These are phyloP conservation scores for Henricia sp. DNA, from an alignment of 53 echinoderm and acorn worm species.

Conservation along the genomic window DNA sequence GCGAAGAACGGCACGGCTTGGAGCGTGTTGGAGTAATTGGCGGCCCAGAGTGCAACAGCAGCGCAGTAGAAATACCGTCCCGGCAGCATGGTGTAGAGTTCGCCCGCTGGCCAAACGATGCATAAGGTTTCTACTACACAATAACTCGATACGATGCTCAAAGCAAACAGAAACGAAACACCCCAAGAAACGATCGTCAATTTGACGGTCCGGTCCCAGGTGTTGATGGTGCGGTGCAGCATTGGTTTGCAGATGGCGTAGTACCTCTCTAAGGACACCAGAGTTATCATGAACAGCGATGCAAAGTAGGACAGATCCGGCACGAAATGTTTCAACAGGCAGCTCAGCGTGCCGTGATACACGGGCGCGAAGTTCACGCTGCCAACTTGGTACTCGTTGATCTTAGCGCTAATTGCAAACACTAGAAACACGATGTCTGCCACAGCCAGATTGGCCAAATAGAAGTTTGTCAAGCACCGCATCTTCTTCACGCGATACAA, in stretches of 20 bases:
- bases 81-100: slow-evolving; percentile 17
- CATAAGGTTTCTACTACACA: slow-evolving; percentile 40
- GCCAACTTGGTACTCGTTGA: slow-evolving; percentile 58
- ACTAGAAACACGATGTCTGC: slow-evolving; percentile 73
- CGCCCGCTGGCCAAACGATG: slow-evolving; percentile 66
- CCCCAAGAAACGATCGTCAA: slow-evolving; percentile 57
- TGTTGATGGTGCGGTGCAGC: slow-evolving; percentile 60
- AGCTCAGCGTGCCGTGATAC: slow-evolving; percentile 53
- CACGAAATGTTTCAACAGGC: slow-evolving; percentile 55
- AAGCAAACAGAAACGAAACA: slow-evolving; percentile 55
- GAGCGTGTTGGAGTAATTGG: slow-evolving; percentile 50
- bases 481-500: slow-evolving; percentile 70
- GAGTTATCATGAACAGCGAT: slow-evolving; percentile 71
- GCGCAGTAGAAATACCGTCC: slow-evolving; percentile 51
- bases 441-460: slow-evolving; percentile 84
- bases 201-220: slow-evolving; percentile 56
- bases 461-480: slow-evolving; percentile 89
- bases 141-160: slow-evolving; percentile 64
- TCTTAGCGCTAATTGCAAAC: slow-evolving; percentile 70
- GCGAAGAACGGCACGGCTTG: slow-evolving; percentile 81
- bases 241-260: slow-evolving; percentile 81
- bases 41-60: neutral
- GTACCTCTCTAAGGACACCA: slow-evolving; percentile 85
- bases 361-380: slow-evolving; percentile 65
- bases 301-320: slow-evolving; percentile 72